A percentile compares a stretch with the other conserved stretches of the same genome.
phyloP scores from a whole-genome alignment of 2,113 vertebrate genomes.

The Tachycineta bicolor region DNA sequence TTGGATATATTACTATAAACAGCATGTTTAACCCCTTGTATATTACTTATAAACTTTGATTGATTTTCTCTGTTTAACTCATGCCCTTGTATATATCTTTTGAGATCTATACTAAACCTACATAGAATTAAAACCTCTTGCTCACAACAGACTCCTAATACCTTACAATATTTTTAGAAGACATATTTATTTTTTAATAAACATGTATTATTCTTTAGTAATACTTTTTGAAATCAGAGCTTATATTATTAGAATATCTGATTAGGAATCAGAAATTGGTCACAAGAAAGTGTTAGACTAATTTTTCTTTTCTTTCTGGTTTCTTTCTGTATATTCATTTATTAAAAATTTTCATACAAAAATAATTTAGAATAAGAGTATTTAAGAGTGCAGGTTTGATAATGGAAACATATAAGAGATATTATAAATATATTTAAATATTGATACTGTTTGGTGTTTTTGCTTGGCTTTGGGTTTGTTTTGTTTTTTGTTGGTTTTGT shows the following conservation, averaged over 20 bases:
- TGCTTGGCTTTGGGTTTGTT: not conserved
- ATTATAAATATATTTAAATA: not conserved
- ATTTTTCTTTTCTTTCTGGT: not conserved
- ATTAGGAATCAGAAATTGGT: not conserved
- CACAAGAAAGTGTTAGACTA: not conserved
- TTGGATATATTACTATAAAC: slow-evolving; percentile 26
- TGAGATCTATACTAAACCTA: not conserved
- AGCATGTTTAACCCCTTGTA: slow-evolving; percentile 28
- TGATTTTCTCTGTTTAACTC: slow-evolving; percentile 58
- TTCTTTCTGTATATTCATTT: not conserved
- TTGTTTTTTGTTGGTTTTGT: not conserved
- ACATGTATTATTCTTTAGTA: not conserved
- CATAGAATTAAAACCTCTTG: not conserved
- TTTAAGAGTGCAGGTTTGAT: not conserved
- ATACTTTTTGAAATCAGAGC: not conserved
- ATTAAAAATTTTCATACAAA: not conserved
- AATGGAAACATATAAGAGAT: not conserved
- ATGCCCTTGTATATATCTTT: not conserved
- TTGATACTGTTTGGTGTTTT: not conserved
- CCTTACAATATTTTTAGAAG: not conserved
- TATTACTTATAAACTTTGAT: slow-evolving; percentile 63
- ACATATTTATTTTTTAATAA: not conserved
- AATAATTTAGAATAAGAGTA: not conserved
- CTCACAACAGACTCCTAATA: not conserved
- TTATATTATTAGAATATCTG: not conserved